phyloP scores from a whole-genome alignment of 2,888 invertebrate genomes.

The Parapristionchus giblindavisi region DNA sequence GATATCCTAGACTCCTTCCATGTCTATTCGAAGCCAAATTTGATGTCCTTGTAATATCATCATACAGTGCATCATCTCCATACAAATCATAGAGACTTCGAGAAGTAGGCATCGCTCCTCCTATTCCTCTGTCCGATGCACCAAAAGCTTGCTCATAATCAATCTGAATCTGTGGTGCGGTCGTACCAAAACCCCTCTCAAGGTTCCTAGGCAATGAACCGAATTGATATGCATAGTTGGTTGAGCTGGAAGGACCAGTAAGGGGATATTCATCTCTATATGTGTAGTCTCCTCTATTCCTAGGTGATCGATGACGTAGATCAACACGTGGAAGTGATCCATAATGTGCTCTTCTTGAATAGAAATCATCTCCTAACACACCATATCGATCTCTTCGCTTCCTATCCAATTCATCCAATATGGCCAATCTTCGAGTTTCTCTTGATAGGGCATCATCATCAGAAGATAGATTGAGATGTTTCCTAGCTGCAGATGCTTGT shows the following conservation, averaged over 20 bases:
- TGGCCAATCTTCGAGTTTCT: constrained; percentile 76
- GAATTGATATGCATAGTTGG: constrained; percentile 52
- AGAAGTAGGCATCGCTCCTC: constrained; percentile 23
- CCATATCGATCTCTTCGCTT: constrained; percentile 74
- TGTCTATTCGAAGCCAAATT: background rate
- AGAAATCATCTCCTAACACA: constrained; percentile 46
- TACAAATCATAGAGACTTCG: constrained; percentile 34
- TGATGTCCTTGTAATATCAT: constrained; percentile 26
- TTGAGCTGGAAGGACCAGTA: too few relatives aligned
- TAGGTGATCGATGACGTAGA: constrained; percentile 43
- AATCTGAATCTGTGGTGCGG: constrained; percentile 50
- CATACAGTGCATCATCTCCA: background rate
- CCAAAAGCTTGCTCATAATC: constrained; percentile 60
- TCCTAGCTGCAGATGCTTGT: constrained; percentile 25
- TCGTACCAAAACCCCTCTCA: constrained; percentile 54
- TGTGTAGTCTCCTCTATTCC: constrained; percentile 53
- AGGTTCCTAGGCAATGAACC: constrained; percentile 66
- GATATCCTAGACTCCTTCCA: constrained; percentile 38
- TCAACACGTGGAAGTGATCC: constrained; percentile 66
- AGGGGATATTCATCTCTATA: constrained; percentile 43
- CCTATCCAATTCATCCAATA: constrained; percentile 76
- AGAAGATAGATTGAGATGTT: constrained; percentile 66
- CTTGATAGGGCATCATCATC: constrained; percentile 74
- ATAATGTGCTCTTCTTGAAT: constrained; percentile 54
- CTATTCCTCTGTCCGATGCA: too few relatives aligned